Evolutionary conservation across 2,888 invertebrate species (phyloP).

Genomic region (Mimumesa dahlbomi): DNA sequence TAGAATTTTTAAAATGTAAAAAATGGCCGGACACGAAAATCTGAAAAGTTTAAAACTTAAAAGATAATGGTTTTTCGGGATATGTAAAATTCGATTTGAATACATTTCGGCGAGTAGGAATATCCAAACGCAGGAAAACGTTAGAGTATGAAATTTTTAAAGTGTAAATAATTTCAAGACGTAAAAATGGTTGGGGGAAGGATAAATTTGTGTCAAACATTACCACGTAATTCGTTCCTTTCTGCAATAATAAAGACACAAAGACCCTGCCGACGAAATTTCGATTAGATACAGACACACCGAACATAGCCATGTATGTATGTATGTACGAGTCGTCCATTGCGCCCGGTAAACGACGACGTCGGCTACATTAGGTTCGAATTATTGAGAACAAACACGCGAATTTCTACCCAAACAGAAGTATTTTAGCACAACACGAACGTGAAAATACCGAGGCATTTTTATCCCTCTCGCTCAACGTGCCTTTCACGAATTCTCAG

Average conservation of each 20-base stretch:
- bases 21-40: too few relatives aligned
- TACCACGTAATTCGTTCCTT: not conserved
- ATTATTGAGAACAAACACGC: constrained; percentile 8
- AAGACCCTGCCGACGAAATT: not conserved
- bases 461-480: constrained; percentile 16
- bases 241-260: not conserved
- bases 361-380: constrained; percentile 4
- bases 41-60: too few relatives aligned
- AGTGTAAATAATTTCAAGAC: too few relatives aligned
- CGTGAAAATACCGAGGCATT: constrained; percentile 9
- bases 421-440: not conserved
- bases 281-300: not conserved
- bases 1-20: too few relatives aligned
- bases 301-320: not conserved
- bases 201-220: not conserved
- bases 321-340: too few relatives aligned
- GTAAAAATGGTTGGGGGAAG: too few relatives aligned
- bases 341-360: not conserved
- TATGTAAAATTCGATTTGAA: too few relatives aligned
- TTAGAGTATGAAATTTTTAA: too few relatives aligned
- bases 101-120: too few relatives aligned
- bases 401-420: not conserved
- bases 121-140: too few relatives aligned
- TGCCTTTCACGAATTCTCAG: constrained; percentile 1
- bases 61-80: too few relatives aligned